Percentiles rank a stretch among this genome's conserved stretches.
phyloP scores from a whole-genome alignment of 2,888 invertebrate species.

The Epinotia nisella region DNA sequence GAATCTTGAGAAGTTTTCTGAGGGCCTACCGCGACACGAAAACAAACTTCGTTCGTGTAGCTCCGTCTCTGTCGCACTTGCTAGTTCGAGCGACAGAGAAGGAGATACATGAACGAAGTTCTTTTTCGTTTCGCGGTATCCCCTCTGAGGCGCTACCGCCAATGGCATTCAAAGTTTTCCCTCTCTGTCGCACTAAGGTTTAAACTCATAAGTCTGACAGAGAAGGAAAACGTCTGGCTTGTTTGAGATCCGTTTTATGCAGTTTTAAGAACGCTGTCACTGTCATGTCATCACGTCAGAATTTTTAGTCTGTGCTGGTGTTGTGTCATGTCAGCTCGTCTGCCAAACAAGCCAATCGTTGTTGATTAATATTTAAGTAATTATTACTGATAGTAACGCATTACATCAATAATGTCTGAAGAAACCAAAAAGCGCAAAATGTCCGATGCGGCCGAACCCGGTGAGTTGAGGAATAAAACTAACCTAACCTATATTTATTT shows the following conservation, averaged over 20 bases:
- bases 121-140: too few species aligned
- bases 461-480: constrained; percentile 52
- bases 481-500: constrained; percentile 48
- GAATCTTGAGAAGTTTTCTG: too few species aligned
- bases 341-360: background rate
- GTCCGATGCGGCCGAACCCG: constrained; percentile 60
- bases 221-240: too few species aligned
- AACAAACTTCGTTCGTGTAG: too few species aligned
- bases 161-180: too few species aligned
- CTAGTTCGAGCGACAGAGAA: too few species aligned
- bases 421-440: constrained; percentile 65
- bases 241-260: background rate
- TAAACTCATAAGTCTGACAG: too few species aligned
- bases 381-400: background rate
- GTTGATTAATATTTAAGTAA: background rate
- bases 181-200: too few species aligned
- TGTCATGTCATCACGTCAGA: background rate
- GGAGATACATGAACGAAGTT: too few species aligned
- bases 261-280: background rate
- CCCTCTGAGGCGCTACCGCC: too few species aligned
- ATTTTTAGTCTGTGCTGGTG: background rate
- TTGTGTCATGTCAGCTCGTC: background rate
- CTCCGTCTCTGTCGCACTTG: too few species aligned
- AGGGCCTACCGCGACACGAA: too few species aligned
- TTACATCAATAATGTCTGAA: constrained; percentile 57